These are phyloP conservation scores for Halichoerus grypus DNA, from an alignment of 2,113 vertebrate species.

Conservation along the genomic window DNA sequence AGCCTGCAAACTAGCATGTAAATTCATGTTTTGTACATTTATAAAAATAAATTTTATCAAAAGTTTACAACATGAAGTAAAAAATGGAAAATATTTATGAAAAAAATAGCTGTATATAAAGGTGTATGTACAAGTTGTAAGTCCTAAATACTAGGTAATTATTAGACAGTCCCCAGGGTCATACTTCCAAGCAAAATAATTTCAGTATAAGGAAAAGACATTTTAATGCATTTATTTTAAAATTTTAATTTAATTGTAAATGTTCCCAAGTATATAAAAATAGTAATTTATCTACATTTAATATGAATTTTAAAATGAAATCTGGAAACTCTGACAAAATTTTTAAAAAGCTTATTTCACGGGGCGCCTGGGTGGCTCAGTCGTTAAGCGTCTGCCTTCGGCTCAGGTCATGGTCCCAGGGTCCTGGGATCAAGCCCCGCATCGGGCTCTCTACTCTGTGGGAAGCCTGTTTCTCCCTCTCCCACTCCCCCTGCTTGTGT, in stretches of 20 bases:
- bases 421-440: too few relatives aligned
- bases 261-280: background rate
- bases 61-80: background rate
- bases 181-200: background rate
- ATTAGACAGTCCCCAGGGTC: background rate
- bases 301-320: background rate
- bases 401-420: too few relatives aligned
- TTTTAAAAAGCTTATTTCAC: background rate
- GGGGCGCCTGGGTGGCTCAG: too few relatives aligned
- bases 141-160: background rate
- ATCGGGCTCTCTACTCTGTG: too few relatives aligned
- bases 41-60: background rate
- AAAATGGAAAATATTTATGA: background rate
- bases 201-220: background rate
- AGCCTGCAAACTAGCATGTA: background rate
- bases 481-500: too few relatives aligned
- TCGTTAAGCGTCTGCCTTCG: too few relatives aligned
- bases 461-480: too few relatives aligned
- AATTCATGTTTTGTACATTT: background rate
- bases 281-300: background rate
- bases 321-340: background rate
- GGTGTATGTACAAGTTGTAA: background rate
- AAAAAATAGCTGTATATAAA: background rate
- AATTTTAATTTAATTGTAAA: background rate
- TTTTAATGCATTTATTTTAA: background rate